Evolutionary conservation across 1,140 invertebrate species (phyloP), one percentile per base, ranked within the genome.

Genomic region (Monomorium pharaonis): DNA sequence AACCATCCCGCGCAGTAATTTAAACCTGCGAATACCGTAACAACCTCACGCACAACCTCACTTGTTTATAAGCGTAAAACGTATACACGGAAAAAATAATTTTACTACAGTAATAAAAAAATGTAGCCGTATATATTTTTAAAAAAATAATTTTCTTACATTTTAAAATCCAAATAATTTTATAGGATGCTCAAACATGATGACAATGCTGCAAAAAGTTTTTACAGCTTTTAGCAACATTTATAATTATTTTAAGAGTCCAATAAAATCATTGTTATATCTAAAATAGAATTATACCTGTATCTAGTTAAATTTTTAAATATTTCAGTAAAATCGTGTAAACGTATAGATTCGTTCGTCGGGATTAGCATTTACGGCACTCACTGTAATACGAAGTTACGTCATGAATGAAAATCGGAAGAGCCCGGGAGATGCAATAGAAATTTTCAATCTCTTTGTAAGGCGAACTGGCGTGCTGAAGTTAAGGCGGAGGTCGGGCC

Each of bases 401-500:
- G 27, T 67, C n/a, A 4, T 47, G 69, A 88, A 63, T 75, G 58
- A 83, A 89, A 89, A 89, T 89, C 76, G 69, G 60, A 67, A 67
- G 14, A 49, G 42, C 10, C 12, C n/a, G 27, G 54, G 37, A 75
- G 44, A 54, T 49, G 47, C 9, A 65, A 67, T 62, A 78, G 88
- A 85, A 54, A 89, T 92, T 92, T 91, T 92, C 92, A 92, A 91
- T 91, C 91, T 91, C 88, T 80, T 67, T 72, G 42, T 92, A 86
- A 87, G 85, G 84, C 81, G 67, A 77, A 88, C 51, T 56, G 69
- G 90, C 86, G 91, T 67, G 60, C 70, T 83, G 88, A 86, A 83
- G 89, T 80, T 86, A 89, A 92, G 85, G 89, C 92, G 93, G 93
- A 93, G 94, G 93, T 94, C 91, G 94, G 91, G 92, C 90, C 92